Base-by-base conservation (phyloP, 1,140 invertebrate species). In the Sipha flava region DNA sequence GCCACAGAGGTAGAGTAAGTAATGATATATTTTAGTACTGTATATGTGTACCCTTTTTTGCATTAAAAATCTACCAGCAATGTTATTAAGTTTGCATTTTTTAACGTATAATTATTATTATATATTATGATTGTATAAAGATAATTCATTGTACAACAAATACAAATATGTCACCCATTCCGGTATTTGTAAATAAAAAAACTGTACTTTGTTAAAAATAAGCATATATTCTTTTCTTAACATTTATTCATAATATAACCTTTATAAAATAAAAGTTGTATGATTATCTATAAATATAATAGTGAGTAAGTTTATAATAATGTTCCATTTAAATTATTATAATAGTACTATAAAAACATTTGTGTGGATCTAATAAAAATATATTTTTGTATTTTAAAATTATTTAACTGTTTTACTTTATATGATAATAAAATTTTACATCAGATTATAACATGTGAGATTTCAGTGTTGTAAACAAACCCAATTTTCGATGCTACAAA, bases 1-100 rank as follows among this genome's bases (percentile, higher is more conserved):
- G 70, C 70, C 70, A 75, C 70, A 37, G n/a, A 23, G 70, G 70
- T 75, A 54, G 70, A 29, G 47, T 54, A 16, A 45, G 1, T 72
- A 72, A 14, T 29, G 14, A 21, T 52, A 49, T 29, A 9, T n/a
- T 47, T 5, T 70, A 29, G 10, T 40, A 40, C 5, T 18, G 49
- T 52, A 21, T n/a, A 52, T 52, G 49, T 18, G 21, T 52, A 52
- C 16, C 18, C 10, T 70, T 9, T 70, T 29, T 47, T 70, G 6
- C n/a, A 62, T 62, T 62, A 62, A 34, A 18, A 34, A 62, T n/a
- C 16, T 2, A 62, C 10, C 5, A 6, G 37, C 4, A 40, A 40
- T 40, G 4, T 40, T n/a, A n/a, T n/a, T n/a, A n/a, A n/a, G 37
- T 40, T 40, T 52, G 49, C 49, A n/a, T n/a, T n/a, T n/a, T n/a